These are phyloP conservation scores for Rhabdomys pumilio DNA, from an alignment of 2,797 vertebrate genomes.

Conservation along the genomic window DNA sequence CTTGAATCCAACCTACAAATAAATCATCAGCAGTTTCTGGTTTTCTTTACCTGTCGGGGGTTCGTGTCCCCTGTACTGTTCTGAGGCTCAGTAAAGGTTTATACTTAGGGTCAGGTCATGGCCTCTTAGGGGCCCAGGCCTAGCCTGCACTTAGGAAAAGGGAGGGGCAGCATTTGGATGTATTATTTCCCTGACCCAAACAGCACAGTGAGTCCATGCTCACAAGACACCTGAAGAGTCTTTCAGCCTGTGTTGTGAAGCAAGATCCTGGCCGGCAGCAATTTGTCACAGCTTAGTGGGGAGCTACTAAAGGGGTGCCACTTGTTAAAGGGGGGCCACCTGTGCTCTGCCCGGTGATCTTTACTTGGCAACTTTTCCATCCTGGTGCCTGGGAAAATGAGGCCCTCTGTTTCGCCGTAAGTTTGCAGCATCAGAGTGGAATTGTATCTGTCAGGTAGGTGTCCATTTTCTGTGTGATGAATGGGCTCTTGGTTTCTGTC, in stretches of 20 bases:
- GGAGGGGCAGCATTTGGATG: neutral
- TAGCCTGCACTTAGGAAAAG: neutral
- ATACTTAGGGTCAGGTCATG: neutral
- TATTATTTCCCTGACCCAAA: neutral
- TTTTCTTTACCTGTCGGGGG: neutral
- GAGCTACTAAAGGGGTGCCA: neutral
- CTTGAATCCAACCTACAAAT: neutral
- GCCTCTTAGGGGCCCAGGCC: neutral
- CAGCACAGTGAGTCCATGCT: neutral
- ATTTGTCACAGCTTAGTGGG: neutral
- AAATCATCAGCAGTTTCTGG: neutral
- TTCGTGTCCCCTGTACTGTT: too few relatives aligned
- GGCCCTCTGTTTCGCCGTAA: slow-evolving; percentile 39
- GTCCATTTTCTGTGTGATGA: slow-evolving; percentile 64
- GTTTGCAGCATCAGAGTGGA: slow-evolving; percentile 37
- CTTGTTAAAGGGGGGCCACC: neutral
- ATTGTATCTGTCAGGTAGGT: slow-evolving; percentile 30
- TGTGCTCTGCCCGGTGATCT: neutral
- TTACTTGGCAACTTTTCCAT: slow-evolving; percentile 9
- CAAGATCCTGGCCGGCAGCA: neutral
- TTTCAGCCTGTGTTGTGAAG: slow-evolving; percentile 6
- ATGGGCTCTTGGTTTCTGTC: slow-evolving; percentile 68
- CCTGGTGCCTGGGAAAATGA: slow-evolving; percentile 55
- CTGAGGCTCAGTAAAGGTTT: neutral
- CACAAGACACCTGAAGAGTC: slow-evolving; percentile 4